A percentile compares a stretch with the other conserved stretches of the same genome.
These are phyloP conservation scores for Epizoanthus fatuus DNA, from an alignment of 92 coral and sea anemone genomes.

Conservation along the genomic window DNA sequence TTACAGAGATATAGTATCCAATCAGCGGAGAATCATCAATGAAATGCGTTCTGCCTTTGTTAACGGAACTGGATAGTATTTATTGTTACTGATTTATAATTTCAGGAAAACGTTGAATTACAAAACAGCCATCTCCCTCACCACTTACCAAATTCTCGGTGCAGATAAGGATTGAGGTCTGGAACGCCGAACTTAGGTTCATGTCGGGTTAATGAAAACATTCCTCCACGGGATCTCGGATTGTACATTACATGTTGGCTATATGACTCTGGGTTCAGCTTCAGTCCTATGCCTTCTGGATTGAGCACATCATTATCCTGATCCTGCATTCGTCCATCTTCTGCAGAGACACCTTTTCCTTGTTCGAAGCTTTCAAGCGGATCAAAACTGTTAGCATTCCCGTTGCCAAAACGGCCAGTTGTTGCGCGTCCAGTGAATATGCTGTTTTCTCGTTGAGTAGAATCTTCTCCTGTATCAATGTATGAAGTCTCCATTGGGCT, in stretches of 20 bases:
- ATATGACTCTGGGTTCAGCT: constrained; percentile 34
- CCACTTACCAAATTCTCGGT: constrained; percentile 30
- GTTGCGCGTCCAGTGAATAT: neutral
- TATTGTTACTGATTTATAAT: no score
- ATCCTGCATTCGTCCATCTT: neutral
- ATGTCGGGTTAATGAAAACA: neutral
- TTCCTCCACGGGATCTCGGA: neutral
- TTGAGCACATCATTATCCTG: neutral
- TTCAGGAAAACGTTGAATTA: no score
- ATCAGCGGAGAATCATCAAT: no score
- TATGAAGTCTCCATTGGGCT: neutral
- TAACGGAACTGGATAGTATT: no score
- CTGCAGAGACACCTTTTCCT: neutral
- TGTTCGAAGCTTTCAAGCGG: constrained; percentile 3
- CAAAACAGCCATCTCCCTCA: no score
- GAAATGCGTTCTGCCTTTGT: no score
- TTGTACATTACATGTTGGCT: neutral
- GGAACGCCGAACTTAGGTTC: constrained; percentile 30
- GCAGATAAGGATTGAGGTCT: constrained; percentile 32
- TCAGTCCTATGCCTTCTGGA: constrained; percentile 3
- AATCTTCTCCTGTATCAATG: neutral
- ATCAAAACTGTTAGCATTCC: neutral
- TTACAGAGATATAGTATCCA: no score
- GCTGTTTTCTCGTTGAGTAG: neutral
- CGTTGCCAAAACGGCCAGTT: neutral